A percentile compares a stretch with the other conserved stretches of the same genome.
Evolutionary conservation across 2,113 vertebrate species (phyloP).

Genomic region (Oreamnos americanus): DNA sequence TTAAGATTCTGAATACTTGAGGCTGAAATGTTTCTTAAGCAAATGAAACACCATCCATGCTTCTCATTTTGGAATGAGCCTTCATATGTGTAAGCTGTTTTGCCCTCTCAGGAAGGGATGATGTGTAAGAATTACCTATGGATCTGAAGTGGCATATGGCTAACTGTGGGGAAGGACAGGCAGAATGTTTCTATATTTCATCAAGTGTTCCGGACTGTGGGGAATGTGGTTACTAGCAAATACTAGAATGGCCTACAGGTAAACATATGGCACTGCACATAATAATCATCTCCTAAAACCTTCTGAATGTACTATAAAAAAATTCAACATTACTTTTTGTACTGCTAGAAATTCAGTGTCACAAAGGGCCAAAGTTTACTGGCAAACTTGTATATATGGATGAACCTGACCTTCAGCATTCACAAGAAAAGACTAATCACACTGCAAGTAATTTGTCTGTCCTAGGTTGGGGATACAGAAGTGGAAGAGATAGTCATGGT

Average conservation of each 20-base stretch:
- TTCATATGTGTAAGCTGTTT: slow-evolving; percentile 31
- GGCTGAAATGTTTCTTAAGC: slow-evolving; percentile 52
- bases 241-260: slow-evolving; percentile 70
- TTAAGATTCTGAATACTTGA: slow-evolving; percentile 64
- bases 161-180: slow-evolving; percentile 54
- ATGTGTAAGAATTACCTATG: slow-evolving; percentile 60
- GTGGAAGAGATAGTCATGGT: background rate
- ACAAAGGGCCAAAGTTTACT: background rate
- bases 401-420: background rate
- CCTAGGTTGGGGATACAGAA: background rate
- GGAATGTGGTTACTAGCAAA: slow-evolving; percentile 72
- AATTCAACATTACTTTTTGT: background rate
- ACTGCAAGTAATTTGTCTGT: background rate
- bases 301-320: slow-evolving; percentile 44
- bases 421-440: background rate
- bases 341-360: slow-evolving; percentile 19
- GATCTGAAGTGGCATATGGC: slow-evolving; percentile 64
- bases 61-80: slow-evolving; percentile 55
- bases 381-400: background rate
- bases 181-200: slow-evolving; percentile 73
- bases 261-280: slow-evolving; percentile 77
- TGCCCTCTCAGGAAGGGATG: slow-evolving; percentile 64
- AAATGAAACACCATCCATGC: slow-evolving; percentile 59
- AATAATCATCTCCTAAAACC: slow-evolving; percentile 69
- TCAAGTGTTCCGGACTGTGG: slow-evolving; percentile 48